phyloP scores from a whole-genome alignment of 30 jellyfish, hydroid and myxozoan genomes.

The Phacellophora camtschatica region DNA sequence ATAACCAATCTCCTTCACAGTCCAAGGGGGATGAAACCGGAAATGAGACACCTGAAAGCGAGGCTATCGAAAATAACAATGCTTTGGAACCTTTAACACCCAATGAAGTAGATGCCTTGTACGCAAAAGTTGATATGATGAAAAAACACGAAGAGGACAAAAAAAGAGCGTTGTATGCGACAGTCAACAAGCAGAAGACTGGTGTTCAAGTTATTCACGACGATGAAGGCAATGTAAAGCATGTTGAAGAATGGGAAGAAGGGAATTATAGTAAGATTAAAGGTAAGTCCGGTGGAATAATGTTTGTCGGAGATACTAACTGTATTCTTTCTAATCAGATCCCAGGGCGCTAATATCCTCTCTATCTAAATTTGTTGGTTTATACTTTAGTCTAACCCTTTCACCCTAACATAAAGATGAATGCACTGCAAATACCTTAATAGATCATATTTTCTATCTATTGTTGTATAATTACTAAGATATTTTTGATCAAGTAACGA shows the following conservation, averaged over 20 bases:
- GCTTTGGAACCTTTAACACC: not conserved
- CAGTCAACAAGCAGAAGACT: conserved; percentile 33
- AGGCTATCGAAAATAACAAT: not conserved
- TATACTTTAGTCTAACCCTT: too few relatives aligned
- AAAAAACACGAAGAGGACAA: conserved; percentile 45
- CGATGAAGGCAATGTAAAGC: not conserved
- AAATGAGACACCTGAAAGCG: not conserved
- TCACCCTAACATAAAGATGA: too few relatives aligned
- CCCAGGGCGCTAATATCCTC: too few relatives aligned
- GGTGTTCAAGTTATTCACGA: conserved; percentile 7
- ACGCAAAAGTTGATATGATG: conserved; percentile 52
- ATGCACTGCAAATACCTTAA: too few relatives aligned
- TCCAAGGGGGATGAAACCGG: not conserved
- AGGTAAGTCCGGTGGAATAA: conserved; percentile 4
- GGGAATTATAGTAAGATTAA: conserved; percentile 37
- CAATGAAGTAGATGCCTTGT: conserved; percentile 1
- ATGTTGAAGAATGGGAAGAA: conserved; percentile 27
- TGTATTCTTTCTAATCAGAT: not conserved
- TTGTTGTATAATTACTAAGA: too few relatives aligned
- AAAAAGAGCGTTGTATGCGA: conserved; percentile 45
- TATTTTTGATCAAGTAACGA: too few relatives aligned
- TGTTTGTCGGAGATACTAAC: not conserved
- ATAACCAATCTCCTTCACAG: not conserved
- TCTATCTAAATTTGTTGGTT: too few relatives aligned
- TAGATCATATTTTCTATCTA: too few relatives aligned